Evolutionary conservation across 1,140 invertebrate species (phyloP).

Genomic region (Bombus affinis): DNA sequence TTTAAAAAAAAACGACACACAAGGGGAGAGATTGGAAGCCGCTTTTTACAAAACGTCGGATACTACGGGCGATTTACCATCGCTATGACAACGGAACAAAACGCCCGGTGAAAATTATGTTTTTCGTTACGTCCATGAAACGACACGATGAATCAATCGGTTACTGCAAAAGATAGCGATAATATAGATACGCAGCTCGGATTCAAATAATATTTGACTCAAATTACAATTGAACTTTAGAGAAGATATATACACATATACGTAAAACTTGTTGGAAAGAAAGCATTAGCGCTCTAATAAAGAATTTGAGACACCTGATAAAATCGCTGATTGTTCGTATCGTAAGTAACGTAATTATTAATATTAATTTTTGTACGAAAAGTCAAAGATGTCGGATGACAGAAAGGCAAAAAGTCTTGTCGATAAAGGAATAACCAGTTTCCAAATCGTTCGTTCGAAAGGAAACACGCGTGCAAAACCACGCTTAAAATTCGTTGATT

Average conservation of each 20-base stretch:
- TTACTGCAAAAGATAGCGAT: no score
- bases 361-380: neutral
- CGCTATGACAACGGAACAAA: neutral
- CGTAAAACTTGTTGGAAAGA: no score
- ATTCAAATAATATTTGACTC: no score
- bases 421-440: no score
- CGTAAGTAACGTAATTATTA: no score
- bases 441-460: no score
- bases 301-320: no score
- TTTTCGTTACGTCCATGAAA: neutral
- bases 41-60: neutral
- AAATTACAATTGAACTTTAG: neutral
- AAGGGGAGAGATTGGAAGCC: neutral
- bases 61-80: neutral
- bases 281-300: no score
- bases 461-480: no score
- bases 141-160: neutral
- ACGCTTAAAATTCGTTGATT: neutral
- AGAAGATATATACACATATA: no score
- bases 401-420: rapidly evolving
- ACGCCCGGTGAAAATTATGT: neutral
- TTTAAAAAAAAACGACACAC: neutral
- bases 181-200: no score
- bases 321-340: no score
- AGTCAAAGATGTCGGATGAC: neutral